Evolutionary conservation across 2,888 invertebrate species (phyloP).

Genomic region (Phortica okadai): DNA sequence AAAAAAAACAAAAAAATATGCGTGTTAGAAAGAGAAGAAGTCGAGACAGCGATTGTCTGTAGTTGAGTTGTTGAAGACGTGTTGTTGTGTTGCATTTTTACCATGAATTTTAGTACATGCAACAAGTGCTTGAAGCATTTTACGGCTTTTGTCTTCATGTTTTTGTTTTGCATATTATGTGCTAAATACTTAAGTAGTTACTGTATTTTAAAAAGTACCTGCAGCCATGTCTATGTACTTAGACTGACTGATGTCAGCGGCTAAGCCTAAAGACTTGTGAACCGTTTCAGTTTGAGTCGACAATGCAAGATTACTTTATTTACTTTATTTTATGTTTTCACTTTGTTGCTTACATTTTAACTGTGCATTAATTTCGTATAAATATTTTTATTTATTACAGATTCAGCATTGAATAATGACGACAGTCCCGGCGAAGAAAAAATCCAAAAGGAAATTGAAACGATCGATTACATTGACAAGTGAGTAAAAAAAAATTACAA

Average conservation of each 20-base stretch:
- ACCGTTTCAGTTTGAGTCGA: too few relatives aligned
- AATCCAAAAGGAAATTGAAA: conserved; percentile 73
- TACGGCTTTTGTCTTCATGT: conserved; percentile 54
- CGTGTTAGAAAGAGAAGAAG: too few relatives aligned
- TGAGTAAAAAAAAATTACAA: conserved; percentile 58
- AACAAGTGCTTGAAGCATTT: conserved; percentile 27
- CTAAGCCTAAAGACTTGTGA: too few relatives aligned
- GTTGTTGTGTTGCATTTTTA: too few relatives aligned
- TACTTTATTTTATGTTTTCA: background rate
- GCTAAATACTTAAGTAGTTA: too few relatives aligned
- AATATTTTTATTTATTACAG: conserved; percentile 53
- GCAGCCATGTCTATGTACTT: too few relatives aligned
- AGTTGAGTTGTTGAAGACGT: too few relatives aligned
- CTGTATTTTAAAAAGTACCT: background rate
- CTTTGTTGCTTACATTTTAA: conserved; percentile 14
- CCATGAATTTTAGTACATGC: too few relatives aligned
- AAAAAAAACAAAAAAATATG: too few relatives aligned
- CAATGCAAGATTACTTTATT: too few relatives aligned
- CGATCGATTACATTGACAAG: conserved; percentile 75
- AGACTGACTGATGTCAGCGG: too few relatives aligned
- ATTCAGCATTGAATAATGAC: conserved; percentile 65
- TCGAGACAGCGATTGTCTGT: too few relatives aligned
- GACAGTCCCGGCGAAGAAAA: conserved; percentile 69
- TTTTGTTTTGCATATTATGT: conserved; percentile 27
- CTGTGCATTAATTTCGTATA: conserved; percentile 35